phyloP scores from a whole-genome alignment of 2,888 invertebrate species.

The Chrysodeixis includens region DNA sequence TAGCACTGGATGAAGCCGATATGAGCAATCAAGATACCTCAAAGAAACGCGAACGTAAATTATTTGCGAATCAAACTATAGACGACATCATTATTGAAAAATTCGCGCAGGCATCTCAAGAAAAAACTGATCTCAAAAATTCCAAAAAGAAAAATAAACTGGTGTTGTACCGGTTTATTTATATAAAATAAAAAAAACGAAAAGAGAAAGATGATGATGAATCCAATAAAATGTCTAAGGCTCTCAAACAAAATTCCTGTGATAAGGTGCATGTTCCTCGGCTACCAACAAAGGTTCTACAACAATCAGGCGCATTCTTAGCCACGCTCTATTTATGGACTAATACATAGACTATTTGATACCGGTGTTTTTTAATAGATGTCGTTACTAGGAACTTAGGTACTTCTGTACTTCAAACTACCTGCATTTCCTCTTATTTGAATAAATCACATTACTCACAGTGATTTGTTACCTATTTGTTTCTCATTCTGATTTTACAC shows the following conservation, averaged over 20 bases:
- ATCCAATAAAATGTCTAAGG: slow-evolving; percentile 67
- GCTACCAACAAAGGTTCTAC: slow-evolving; percentile 73
- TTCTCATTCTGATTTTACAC: too few species aligned
- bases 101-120: slow-evolving; percentile 15
- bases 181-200: slow-evolving; percentile 70
- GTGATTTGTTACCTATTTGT: too few species aligned
- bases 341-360: too few species aligned
- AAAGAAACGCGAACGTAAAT: slow-evolving; percentile 55
- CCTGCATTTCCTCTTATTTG: too few species aligned
- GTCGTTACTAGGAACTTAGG: too few species aligned
- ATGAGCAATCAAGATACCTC: slow-evolving; percentile 17
- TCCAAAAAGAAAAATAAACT: slow-evolving; percentile 38
- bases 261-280: slow-evolving; percentile 75
- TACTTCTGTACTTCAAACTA: too few species aligned
- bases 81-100: slow-evolving; percentile 38
- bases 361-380: too few species aligned
- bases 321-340: too few species aligned
- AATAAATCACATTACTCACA: too few species aligned
- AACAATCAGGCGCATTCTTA: slow-evolving; percentile 75
- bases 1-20: too few species aligned
- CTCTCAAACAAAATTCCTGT: slow-evolving; percentile 69
- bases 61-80: background rate
- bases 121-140: slow-evolving; percentile 16
- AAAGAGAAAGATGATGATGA: slow-evolving; percentile 76
- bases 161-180: slow-evolving; percentile 21